Conservation (phyloP, 2,797 vertebrate species). For the Dendrocincla fuliginosa region DNA sequence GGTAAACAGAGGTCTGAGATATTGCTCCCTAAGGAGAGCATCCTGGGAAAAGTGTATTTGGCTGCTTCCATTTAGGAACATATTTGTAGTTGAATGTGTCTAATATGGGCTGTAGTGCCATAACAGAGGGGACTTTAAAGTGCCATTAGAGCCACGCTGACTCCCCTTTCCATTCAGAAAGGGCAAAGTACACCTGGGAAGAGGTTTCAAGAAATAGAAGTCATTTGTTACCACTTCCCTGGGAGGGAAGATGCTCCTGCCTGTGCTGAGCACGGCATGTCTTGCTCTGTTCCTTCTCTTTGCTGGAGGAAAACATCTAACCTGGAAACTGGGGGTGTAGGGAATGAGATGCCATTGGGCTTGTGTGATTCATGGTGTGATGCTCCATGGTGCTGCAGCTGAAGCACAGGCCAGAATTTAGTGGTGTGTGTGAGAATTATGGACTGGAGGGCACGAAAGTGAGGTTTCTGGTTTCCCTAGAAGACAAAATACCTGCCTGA, state of each 20-base stretch:
- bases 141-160: slow-evolving; percentile 13
- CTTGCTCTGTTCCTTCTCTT: background rate
- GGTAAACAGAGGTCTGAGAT: background rate
- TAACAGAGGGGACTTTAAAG: slow-evolving; percentile 52
- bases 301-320: background rate
- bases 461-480: background rate
- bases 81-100: slow-evolving; percentile 2
- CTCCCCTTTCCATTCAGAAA: slow-evolving; percentile 34
- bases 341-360: background rate
- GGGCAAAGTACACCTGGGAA: slow-evolving; percentile 30
- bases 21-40: background rate
- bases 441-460: background rate
- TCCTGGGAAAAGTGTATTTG: background rate
- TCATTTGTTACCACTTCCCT: slow-evolving; percentile 45
- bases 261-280: accelerated
- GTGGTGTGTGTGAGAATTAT: background rate
- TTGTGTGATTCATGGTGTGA: accelerated
- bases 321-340: background rate
- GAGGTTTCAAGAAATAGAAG: slow-evolving; percentile 36
- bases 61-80: slow-evolving; percentile 5
- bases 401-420: background rate
- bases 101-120: slow-evolving; percentile 15
- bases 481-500: background rate
- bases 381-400: accelerated
- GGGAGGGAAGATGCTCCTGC: background rate